Base-by-base conservation (phyloP, 2,888 invertebrate species). In the Chironomus tentans region DNA sequence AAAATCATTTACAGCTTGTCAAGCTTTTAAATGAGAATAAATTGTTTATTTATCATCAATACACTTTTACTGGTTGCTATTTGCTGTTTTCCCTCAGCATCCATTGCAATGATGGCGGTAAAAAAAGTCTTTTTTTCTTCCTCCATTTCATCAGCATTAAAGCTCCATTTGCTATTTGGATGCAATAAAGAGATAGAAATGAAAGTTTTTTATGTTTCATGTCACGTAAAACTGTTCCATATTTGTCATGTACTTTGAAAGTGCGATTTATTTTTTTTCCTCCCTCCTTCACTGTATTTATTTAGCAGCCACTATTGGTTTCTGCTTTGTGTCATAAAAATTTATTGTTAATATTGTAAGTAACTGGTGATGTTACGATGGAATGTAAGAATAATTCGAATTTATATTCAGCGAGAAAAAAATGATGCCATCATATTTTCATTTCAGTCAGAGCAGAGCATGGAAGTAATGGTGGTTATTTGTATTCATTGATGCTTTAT, bases 11-110 rank as follows among this genome's bases (percentile, higher is more conserved):
- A 47, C 65, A 74, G 74, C 68, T 48, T 73, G 72, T 62, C 62
- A 71, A 56, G 62, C 62, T 56, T 61, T 73, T 21, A 73, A 28
- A 73, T 24, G 72, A 73, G 62, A 62, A 74, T 73, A 73, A 73
- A 73, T 62, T 73, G 73, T 73, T 73, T 73, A 62, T 74, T 74
- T 74, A 74, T 74, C 68, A 68, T 74, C 74, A 68, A 74, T 74
- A 74, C 46, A 68, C 68, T 62, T 68, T 24, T 61, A 21, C 18
- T 15, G 6, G 38, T 70, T 61, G 72, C 72, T 24, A 22, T 18
- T 13, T 28, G 72, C 24, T 28, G 62, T 70, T 48, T 38, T 38
- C 38, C 38, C 38, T 38, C 38, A 38, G 38, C 38, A 38, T 38
- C 38, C 38, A 38, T 15, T 56, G 56, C 56, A 38, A 38, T 56